A percentile compares a stretch with the other conserved stretches of the same genome.
Conservation (phyloP, 2,888 invertebrate genomes). For the Nemapogon koenigi region DNA sequence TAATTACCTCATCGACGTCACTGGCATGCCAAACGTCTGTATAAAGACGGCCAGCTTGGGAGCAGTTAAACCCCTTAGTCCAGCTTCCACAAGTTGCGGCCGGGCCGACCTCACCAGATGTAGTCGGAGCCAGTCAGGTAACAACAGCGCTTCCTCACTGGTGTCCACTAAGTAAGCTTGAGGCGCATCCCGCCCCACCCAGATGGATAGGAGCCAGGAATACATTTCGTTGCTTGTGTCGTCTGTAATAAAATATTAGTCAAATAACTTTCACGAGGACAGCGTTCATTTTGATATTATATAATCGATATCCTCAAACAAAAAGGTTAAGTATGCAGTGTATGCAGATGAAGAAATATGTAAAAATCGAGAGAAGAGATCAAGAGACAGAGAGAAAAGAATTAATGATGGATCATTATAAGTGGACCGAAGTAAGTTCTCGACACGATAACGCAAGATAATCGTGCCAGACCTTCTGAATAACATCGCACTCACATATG, state of each 20-base stretch:
- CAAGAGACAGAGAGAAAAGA: no score
- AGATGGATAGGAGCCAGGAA: constrained; percentile 63
- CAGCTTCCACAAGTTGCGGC: constrained; percentile 82
- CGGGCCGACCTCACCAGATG: constrained; percentile 89
- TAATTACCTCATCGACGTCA: constrained; percentile 78
- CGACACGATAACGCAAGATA: no score
- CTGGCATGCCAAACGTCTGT: constrained; percentile 95
- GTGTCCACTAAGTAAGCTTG: constrained; percentile 69
- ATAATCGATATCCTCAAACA: no score
- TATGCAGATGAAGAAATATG: no score
- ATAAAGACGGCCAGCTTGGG: constrained; percentile 91
- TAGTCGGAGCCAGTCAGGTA: constrained; percentile 93
- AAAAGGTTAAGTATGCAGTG: no score
- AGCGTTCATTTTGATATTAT: no score
- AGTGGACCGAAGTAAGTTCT: no score
- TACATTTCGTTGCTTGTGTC: constrained; percentile 71
- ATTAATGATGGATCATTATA: no score
- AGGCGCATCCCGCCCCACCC: constrained; percentile 85
- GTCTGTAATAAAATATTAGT: constrained; percentile 26
- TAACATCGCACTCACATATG: constrained; percentile 28
- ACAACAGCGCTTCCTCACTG: constrained; percentile 70
- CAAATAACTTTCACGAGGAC: no score
- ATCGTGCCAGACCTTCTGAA: no score
- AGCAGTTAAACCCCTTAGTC: constrained; percentile 84
- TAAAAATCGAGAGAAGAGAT: no score